phyloP scores from a whole-genome alignment of 2,797 vertebrate genomes.

The Oreochromis grahami region DNA sequence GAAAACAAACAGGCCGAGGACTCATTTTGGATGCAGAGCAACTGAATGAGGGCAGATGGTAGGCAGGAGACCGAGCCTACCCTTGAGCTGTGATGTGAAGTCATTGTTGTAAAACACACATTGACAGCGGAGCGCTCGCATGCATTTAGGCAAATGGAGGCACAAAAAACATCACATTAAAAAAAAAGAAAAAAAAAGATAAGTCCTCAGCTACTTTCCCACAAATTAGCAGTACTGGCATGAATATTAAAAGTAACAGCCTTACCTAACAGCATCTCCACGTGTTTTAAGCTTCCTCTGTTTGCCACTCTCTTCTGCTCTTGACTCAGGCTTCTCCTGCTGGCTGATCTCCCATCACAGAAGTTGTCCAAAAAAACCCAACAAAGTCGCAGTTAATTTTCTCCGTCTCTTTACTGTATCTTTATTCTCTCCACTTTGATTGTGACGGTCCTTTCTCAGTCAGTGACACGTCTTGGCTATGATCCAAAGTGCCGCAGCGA shows the following conservation, averaged over 20 bases:
- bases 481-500: conserved; percentile 50
- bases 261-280: conserved; percentile 73
- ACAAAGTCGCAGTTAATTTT: conserved; percentile 11
- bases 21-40: conserved; percentile 38
- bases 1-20: conserved; percentile 57
- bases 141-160: neutral
- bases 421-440: conserved; percentile 8
- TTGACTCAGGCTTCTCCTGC: conserved; percentile 16
- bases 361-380: conserved; percentile 36
- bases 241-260: neutral
- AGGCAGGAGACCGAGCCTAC: conserved; percentile 41
- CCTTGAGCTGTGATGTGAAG: conserved; percentile 52
- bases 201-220: neutral
- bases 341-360: conserved; percentile 44
- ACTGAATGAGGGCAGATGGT: conserved; percentile 52
- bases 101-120: conserved; percentile 26
- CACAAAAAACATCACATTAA: neutral
- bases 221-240: neutral
- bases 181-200: neutral
- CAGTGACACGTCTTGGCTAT: conserved; percentile 50
- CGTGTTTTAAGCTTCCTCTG: conserved; percentile 35
- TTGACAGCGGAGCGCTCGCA: neutral
- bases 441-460: conserved; percentile 31
- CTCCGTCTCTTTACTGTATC: neutral
- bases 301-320: conserved; percentile 14